A percentile compares a stretch with the other conserved stretches of the same genome.
Evolutionary conservation across 2,888 invertebrate genomes (phyloP).

Genomic region (Archips crataeganus): DNA sequence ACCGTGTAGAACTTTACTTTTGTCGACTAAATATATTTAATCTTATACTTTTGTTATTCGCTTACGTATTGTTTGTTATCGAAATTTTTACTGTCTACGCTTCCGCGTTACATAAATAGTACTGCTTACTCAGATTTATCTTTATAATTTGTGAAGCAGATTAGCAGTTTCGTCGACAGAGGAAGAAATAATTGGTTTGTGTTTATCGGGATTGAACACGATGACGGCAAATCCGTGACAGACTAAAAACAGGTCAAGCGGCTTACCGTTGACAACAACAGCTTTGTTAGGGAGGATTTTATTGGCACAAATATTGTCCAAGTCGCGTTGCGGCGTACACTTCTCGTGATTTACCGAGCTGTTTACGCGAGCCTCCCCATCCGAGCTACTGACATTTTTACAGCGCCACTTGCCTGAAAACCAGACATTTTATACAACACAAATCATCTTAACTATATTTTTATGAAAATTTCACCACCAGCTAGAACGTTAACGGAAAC

Average conservation of each 20-base stretch:
- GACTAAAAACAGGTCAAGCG: conserved; percentile 77
- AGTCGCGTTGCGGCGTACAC: conserved; percentile 76
- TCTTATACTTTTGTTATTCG: no score
- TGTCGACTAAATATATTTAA: no score
- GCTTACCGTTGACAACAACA: conserved; percentile 81
- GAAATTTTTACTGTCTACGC: neutral
- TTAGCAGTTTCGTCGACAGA: conserved; percentile 21
- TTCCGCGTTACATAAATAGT: neutral
- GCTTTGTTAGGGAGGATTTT: conserved; percentile 82
- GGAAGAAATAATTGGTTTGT: conserved; percentile 31
- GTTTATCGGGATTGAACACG: conserved; percentile 57
- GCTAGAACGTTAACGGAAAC: conserved; percentile 42
- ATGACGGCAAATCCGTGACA: conserved; percentile 66
- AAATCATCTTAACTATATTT: conserved; percentile 72
- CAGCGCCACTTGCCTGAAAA: conserved; percentile 70
- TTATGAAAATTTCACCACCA: conserved; percentile 64
- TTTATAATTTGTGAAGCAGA: conserved; percentile 16
- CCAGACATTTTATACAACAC: conserved; percentile 72
- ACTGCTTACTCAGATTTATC: neutral
- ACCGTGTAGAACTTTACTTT: neutral
- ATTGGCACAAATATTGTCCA: conserved; percentile 84
- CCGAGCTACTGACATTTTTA: conserved; percentile 75
- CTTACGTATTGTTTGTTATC: neutral
- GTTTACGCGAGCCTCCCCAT: conserved; percentile 79
- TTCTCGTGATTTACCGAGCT: conserved; percentile 81